Conservation (phyloP, 2,113 vertebrate species). For the Bettongia penicillata region DNA sequence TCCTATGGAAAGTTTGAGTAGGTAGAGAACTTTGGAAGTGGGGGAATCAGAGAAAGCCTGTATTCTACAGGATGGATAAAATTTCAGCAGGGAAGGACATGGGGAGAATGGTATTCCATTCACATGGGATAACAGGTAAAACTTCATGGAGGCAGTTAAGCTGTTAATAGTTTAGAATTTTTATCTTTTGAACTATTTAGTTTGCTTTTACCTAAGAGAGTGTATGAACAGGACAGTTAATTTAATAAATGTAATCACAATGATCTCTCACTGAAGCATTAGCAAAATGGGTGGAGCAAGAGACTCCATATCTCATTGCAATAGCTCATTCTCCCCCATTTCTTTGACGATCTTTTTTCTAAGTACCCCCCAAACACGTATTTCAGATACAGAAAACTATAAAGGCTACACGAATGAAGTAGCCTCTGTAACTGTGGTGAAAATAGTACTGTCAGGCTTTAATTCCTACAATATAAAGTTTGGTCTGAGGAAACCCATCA, state of each 20-base stretch:
- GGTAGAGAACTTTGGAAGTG: neutral
- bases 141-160: neutral
- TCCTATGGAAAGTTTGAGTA: neutral
- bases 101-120: neutral
- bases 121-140: neutral
- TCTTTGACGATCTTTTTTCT: neutral
- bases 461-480: neutral
- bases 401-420: neutral
- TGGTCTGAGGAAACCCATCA: neutral
- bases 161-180: neutral
- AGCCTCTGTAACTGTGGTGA: neutral
- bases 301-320: neutral
- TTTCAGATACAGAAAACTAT: neutral
- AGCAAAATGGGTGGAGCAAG: neutral
- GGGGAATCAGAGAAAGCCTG: neutral
- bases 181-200: neutral
- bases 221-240: neutral
- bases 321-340: neutral
- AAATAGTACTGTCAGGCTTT: neutral
- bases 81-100: neutral
- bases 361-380: neutral
- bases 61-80: neutral
- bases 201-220: neutral
- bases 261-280: neutral
- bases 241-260: neutral